Percentiles rank a stretch among this genome's conserved stretches.
phyloP scores from a whole-genome alignment of 2,113 vertebrate species.

The Caretta caretta region DNA sequence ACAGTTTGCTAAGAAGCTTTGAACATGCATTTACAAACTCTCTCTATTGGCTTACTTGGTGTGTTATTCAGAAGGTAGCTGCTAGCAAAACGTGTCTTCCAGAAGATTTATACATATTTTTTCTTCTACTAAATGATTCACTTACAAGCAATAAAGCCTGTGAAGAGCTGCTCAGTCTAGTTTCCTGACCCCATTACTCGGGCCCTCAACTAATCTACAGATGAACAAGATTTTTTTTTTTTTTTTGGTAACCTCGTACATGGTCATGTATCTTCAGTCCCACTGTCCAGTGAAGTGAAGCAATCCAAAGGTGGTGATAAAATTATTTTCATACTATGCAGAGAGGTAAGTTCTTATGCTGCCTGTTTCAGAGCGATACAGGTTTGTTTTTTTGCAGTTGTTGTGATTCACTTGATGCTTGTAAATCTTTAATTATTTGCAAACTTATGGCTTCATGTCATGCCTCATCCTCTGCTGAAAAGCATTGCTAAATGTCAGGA shows the following conservation, averaged over 20 bases:
- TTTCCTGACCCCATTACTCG: slow-evolving; percentile 74
- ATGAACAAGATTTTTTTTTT: slow-evolving; percentile 9
- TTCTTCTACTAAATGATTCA: slow-evolving; percentile 74
- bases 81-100: slow-evolving; percentile 61
- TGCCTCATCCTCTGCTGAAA: not conserved
- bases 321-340: slow-evolving; percentile 26
- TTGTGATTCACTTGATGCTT: not conserved
- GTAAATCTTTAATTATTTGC: not conserved
- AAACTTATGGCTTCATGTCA: not conserved
- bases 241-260: not conserved
- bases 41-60: slow-evolving; percentile 63
- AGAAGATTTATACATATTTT: slow-evolving; percentile 71
- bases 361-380: not conserved
- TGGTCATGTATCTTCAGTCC: slow-evolving; percentile 14
- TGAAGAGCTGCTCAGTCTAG: slow-evolving; percentile 60
- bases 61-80: slow-evolving; percentile 56
- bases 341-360: slow-evolving; percentile 48
- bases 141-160: slow-evolving; percentile 74
- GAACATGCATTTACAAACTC: slow-evolving; percentile 73
- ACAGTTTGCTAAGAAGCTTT: slow-evolving; percentile 79
- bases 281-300: slow-evolving; percentile 1
- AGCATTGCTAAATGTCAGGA: not conserved
- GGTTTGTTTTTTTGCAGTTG: not conserved
- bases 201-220: slow-evolving; percentile 54
- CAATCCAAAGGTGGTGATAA: not conserved